phyloP scores from a whole-genome alignment of 1,140 invertebrate species.

The Coptotermes formosanus region DNA sequence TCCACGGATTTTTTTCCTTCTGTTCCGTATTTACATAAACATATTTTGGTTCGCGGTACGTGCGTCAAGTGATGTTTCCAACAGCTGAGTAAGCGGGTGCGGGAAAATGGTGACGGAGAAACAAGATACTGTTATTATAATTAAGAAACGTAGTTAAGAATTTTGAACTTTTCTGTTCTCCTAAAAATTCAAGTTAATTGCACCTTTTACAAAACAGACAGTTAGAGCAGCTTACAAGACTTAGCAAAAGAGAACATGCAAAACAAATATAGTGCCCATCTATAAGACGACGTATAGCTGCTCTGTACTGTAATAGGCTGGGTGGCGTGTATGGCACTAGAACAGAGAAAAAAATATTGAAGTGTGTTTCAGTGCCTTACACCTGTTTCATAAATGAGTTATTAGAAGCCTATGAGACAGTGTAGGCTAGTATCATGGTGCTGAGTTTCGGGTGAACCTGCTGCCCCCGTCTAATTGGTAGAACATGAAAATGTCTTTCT shows the following conservation, averaged over 20 bases:
- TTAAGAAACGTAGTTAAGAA: not conserved
- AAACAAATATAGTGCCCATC: not conserved
- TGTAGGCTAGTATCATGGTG: too few relatives aligned
- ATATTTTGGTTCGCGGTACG: not conserved
- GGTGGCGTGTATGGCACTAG: too few relatives aligned
- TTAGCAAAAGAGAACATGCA: not conserved
- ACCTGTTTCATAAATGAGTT: too few relatives aligned
- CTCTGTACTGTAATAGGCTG: too few relatives aligned
- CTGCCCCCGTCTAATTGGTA: too few relatives aligned
- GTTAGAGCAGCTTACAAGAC: not conserved
- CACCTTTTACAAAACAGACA: not conserved
- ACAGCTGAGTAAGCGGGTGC: not conserved
- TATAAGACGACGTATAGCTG: too few relatives aligned
- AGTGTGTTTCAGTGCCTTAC: too few relatives aligned
- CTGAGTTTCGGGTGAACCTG: too few relatives aligned
- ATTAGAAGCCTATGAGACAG: too few relatives aligned
- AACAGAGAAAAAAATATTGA: too few relatives aligned
- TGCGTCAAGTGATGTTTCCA: not conserved
- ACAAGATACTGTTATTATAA: not conserved
- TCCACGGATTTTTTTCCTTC: too few relatives aligned
- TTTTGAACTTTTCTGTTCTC: not conserved
- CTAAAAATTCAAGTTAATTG: not conserved
- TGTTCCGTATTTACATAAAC: not conserved
- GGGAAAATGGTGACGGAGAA: not conserved
- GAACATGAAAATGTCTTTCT: too few relatives aligned